A percentile compares a stretch with the other conserved stretches of the same genome.
These are phyloP conservation scores for Metacarcinus magister DNA, from an alignment of 2,888 invertebrate species.

Conservation along the genomic window DNA sequence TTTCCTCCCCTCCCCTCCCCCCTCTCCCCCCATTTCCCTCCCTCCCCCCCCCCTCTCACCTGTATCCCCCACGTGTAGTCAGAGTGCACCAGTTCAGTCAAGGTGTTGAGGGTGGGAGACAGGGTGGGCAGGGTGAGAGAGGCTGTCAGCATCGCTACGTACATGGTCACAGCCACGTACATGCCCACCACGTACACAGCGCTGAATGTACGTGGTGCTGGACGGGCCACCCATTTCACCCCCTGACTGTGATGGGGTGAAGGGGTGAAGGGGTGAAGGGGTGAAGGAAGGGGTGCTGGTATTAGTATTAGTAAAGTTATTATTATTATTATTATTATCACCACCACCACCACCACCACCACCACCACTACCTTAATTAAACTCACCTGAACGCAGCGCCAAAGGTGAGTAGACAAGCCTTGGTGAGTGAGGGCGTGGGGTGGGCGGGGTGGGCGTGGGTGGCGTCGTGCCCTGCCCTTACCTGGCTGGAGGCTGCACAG, in stretches of 20 bases:
- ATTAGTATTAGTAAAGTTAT: not conserved
- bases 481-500: not conserved
- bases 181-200: constrained; percentile 74
- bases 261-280: not conserved
- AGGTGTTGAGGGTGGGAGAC: constrained; percentile 74
- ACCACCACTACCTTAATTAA: not conserved
- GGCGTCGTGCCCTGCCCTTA: no score
- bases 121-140: constrained; percentile 78
- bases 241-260: constrained; percentile 58
- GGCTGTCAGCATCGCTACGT: constrained; percentile 79
- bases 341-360: not conserved
- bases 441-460: not conserved
- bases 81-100: constrained; percentile 68
- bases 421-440: not conserved
- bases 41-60: constrained; percentile 23
- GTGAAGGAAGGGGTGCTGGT: not conserved
- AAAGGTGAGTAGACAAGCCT: not conserved
- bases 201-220: constrained; percentile 56
- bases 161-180: constrained; percentile 72
- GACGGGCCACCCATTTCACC: not conserved
- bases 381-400: not conserved
- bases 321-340: not conserved
- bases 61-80: constrained; percentile 80
- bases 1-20: not conserved
- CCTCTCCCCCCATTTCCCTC: not conserved